phyloP scores from a whole-genome alignment of 2,113 vertebrate genomes.

The Pteronura brasiliensis region DNA sequence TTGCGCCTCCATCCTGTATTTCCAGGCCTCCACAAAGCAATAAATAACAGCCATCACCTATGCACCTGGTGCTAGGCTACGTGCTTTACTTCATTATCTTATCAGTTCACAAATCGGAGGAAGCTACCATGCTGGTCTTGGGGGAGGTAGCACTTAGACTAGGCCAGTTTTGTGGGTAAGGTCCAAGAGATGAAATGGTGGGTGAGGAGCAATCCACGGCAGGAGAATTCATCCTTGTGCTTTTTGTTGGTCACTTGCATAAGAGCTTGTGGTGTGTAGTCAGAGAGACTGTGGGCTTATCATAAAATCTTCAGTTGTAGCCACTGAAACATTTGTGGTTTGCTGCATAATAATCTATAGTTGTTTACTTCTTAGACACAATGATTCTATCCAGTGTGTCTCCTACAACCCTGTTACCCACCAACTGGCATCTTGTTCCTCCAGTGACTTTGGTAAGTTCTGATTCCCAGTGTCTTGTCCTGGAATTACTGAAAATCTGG shows the following conservation, averaged over 20 bases:
- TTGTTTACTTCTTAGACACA: slow-evolving; percentile 87
- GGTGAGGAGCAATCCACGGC: neutral
- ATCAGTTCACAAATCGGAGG: neutral
- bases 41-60: neutral
- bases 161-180: neutral
- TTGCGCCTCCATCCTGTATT: neutral
- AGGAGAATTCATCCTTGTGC: neutral
- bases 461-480: neutral
- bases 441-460: slow-evolving; percentile 94
- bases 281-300: neutral
- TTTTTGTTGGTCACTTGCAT: neutral
- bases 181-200: neutral
- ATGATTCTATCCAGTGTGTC: slow-evolving; percentile 96
- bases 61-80: neutral
- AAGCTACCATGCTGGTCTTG: neutral
- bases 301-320: slow-evolving; percentile 14
- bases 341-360: slow-evolving; percentile 20
- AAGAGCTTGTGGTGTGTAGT: neutral
- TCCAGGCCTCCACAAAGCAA: neutral
- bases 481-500: neutral
- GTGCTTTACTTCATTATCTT: neutral
- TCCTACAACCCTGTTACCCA: slow-evolving; percentile 98
- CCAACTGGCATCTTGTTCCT: slow-evolving; percentile 97
- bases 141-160: neutral
- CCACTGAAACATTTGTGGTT: slow-evolving; percentile 12